Evolutionary conservation across 2,888 invertebrate species (phyloP), one percentile per base, ranked within the genome.

Genomic region (Thereva nobilitata): DNA sequence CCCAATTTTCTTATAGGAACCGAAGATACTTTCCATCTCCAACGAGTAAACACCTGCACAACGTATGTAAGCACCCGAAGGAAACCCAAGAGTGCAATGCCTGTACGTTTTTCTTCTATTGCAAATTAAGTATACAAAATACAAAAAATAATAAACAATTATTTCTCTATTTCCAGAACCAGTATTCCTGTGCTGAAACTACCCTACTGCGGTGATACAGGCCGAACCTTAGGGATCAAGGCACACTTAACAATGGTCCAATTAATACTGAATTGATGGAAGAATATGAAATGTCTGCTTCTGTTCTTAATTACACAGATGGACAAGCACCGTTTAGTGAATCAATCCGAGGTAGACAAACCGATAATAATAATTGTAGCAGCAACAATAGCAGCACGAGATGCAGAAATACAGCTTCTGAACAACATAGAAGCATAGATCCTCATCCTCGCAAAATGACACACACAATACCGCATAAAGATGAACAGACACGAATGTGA

Each of bases 31-130:
- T 84, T 85, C 68, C 80, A 83, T 69, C 80, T 87, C 34, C 85
- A 86, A 71, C 82, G 87, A 70, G 85, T 85, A 75, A 86, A 87
- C 79, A 87, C 87, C 12, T 85, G 84, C 77, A 86, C 86, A 67
- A 86, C 86, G 3, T 86, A 86, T 79, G 82, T 86, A 72, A 86
- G 86, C 76, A 82, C 86, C 73, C 81, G 84, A 65, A 80, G 84
- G 76, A 81, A 81, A 73, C 75, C 77, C 42, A 78, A 78, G 72
- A 68, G 37, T 38, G 45, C 65, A 42, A 64, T 52, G 40, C 70
- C 68, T 68, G 70, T 71, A 23, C 23, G 12, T 50, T 38, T 45
- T 42, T 12, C 10, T 50, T 65, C 10, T 42, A 50, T 70, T 71
- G 23, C 23, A 23, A 23, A 23, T 23, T 23, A 23, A 23, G 2